phyloP scores from a whole-genome alignment of 2,797 vertebrate genomes.

The Girardinus metallicus region DNA sequence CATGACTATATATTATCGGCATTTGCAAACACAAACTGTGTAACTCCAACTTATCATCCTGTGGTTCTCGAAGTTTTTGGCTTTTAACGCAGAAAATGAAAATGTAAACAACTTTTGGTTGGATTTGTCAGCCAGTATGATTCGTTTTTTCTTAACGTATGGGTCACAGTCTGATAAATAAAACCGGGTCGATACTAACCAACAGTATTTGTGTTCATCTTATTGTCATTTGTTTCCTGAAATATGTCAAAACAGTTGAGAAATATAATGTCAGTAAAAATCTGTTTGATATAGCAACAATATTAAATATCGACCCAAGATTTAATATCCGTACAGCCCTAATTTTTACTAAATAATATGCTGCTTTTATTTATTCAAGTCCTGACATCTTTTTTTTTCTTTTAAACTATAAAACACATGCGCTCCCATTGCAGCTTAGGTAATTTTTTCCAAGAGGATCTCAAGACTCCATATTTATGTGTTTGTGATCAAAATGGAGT shows the following conservation, averaged over 20 bases:
- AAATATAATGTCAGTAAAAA: too few relatives aligned
- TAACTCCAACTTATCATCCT: neutral
- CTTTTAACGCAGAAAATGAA: neutral
- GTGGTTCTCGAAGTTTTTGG: neutral
- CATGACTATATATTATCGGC: neutral
- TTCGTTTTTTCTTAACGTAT: too few relatives aligned
- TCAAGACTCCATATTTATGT: neutral
- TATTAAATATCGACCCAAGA: too few relatives aligned
- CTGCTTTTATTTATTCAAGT: neutral
- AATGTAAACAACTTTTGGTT: neutral
- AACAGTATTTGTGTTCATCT: too few relatives aligned
- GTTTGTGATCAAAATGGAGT: neutral
- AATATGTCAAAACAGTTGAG: too few relatives aligned
- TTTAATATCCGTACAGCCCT: too few relatives aligned
- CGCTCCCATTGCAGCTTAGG: neutral
- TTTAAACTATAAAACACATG: neutral
- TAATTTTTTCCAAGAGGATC: neutral
- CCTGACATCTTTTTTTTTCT: neutral
- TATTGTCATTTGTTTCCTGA: too few relatives aligned
- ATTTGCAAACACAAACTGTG: neutral
- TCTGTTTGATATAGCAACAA: too few relatives aligned
- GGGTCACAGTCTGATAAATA: too few relatives aligned
- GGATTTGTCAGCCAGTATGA: too few relatives aligned
- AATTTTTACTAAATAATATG: neutral
- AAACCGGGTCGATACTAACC: too few relatives aligned